Percentiles rank a stretch among this genome's conserved stretches.
These are phyloP conservation scores for Phainopepla nitens DNA, from an alignment of 2,113 vertebrate genomes.

Conservation along the genomic window DNA sequence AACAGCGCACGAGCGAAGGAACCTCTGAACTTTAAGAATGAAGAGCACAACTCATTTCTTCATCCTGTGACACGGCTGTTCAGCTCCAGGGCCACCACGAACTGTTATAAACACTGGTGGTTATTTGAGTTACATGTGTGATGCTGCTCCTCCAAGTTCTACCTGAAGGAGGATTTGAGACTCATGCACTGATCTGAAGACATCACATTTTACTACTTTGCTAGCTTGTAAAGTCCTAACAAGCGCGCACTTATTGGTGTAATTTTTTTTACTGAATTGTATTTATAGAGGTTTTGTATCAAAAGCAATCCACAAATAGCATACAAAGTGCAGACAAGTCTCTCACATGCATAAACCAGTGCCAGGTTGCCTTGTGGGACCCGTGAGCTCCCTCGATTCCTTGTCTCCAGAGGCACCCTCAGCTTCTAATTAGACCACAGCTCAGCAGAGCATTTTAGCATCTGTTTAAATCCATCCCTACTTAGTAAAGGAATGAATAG, in stretches of 20 bases:
- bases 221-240: neutral
- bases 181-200: neutral
- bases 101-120: neutral
- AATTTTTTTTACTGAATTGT: neutral
- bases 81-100: neutral
- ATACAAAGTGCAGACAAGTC: neutral
- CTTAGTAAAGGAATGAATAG: conserved; percentile 48
- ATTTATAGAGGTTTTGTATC: neutral
- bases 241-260: neutral
- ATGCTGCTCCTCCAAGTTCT: neutral
- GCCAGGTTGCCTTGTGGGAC: neutral
- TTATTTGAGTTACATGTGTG: neutral
- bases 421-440: conserved; percentile 51
- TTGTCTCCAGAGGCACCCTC: conserved; percentile 25
- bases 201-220: neutral
- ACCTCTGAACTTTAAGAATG: neutral
- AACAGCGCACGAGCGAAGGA: neutral
- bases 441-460: conserved; percentile 52
- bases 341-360: neutral
- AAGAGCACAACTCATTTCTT: neutral
- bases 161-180: neutral
- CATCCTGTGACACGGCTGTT: neutral
- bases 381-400: neutral
- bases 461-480: conserved; percentile 41
- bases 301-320: neutral